phyloP scores from a whole-genome alignment of 2,113 vertebrate species.

The Halichoeres trimaculatus region DNA sequence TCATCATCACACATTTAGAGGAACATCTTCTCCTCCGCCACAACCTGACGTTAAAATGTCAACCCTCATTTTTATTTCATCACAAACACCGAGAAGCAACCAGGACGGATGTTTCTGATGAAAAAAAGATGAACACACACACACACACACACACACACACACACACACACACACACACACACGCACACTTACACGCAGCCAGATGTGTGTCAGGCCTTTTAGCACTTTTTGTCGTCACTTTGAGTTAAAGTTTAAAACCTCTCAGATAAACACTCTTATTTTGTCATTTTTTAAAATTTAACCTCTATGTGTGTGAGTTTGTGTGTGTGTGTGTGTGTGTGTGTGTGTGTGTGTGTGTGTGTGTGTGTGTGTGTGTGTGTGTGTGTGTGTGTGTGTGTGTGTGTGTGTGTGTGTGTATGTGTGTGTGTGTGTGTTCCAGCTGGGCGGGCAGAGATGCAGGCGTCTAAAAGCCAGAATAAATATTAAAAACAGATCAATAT shows the following conservation, averaged over 20 bases:
- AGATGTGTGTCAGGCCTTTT: conserved; percentile 24
- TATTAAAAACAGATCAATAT: conserved; percentile 69
- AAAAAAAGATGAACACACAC: conserved; percentile 29
- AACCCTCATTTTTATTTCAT: conserved; percentile 55
- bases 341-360: too few relatives aligned
- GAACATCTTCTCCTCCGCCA: conserved; percentile 21
- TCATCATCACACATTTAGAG: conserved; percentile 19
- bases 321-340: too few relatives aligned
- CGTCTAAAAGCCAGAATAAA: conserved; percentile 66
- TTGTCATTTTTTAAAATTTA: conserved; percentile 44
- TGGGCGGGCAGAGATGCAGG: not conserved
- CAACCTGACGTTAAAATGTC: conserved; percentile 41
- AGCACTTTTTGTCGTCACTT: conserved; percentile 39
- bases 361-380: conserved; percentile 22
- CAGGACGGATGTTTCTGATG: conserved; percentile 10
- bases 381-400: not conserved
- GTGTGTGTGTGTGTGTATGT: not conserved
- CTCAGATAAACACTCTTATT: conserved; percentile 43
- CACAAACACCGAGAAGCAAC: conserved; percentile 11
- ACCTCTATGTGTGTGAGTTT: not conserved
- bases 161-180: not conserved
- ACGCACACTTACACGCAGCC: not conserved
- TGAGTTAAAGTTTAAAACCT: conserved; percentile 52
- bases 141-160: conserved; percentile 10
- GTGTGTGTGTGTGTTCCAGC: conserved; percentile 25